Evolutionary conservation across 2,797 vertebrate species (phyloP).

Genomic region (Etheostoma nigrum): DNA sequence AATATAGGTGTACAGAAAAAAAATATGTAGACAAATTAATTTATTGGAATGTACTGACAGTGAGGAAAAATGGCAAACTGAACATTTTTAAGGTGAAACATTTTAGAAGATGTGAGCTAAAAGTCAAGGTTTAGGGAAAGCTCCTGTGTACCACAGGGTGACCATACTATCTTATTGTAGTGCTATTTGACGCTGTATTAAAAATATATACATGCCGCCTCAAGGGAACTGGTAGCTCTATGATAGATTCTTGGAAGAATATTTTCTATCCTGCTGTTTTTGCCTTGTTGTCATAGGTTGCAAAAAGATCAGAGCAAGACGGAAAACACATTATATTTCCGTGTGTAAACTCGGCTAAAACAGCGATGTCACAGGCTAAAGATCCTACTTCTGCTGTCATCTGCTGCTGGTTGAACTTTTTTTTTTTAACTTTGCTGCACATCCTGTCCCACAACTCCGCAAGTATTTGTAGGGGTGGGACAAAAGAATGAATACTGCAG

Average conservation of each 20-base stretch:
- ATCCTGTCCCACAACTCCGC: neutral
- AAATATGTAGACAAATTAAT: constrained; percentile 53
- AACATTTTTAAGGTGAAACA: constrained; percentile 51
- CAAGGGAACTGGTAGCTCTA: constrained; percentile 44
- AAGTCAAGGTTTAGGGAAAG: constrained; percentile 54
- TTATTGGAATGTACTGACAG: constrained; percentile 47
- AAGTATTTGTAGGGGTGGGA: neutral
- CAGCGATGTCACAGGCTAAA: constrained; percentile 11
- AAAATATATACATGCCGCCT: constrained; percentile 43
- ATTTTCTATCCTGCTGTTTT: constrained; percentile 39
- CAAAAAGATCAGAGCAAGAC: constrained; percentile 18
- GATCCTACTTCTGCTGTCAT: neutral
- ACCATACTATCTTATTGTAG: constrained; percentile 74
- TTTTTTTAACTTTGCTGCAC: constrained; percentile 3
- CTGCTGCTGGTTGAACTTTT: constrained; percentile 5
- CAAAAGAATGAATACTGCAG: neutral
- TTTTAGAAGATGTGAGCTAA: constrained; percentile 40
- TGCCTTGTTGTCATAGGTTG: constrained; percentile 37
- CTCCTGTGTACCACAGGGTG: constrained; percentile 77
- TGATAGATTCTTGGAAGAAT: constrained; percentile 44
- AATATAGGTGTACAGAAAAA: constrained; percentile 72
- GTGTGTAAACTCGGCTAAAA: constrained; percentile 30
- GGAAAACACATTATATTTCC: constrained; percentile 30
- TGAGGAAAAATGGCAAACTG: constrained; percentile 34
- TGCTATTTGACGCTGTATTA: constrained; percentile 73